Evolutionary conservation across 2,113 vertebrate species (phyloP), one percentile per base, ranked within the genome.

Genomic region (Ranitomeya variabilis): DNA sequence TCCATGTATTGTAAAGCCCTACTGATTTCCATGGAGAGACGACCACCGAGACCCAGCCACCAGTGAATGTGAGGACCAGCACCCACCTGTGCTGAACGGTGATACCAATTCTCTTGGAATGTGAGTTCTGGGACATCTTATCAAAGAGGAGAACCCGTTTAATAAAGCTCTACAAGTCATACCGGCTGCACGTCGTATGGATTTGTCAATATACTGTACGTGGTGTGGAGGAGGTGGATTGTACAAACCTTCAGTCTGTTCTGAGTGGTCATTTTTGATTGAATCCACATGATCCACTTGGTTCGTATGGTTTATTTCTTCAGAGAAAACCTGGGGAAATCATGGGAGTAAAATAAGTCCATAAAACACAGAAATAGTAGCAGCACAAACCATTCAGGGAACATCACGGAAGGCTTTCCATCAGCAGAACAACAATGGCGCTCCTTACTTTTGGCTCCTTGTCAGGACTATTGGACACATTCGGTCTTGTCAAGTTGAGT

Each of bases 361-460:
- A 79, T 19, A 31, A 12, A 26, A 14, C 4, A 21, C 21, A 18
- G 15, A 37, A 73, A 31, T 8, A 15, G 6, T 37, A 73, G 15
- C 18, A 37, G 26, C 23, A 26, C 31, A 37, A 15, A 12, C 19
- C 15, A 31, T 31, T 15, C 23, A 73, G 6, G 6, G 69, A 16
- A 73, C 19, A 51, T 73, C 69, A 73, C 15, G 31, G 71, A 45
- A 7, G 19, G 6, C 31, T 76, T 7, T 51, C 3, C 16, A 2
- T 76, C 45, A 76, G 18, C 16, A 51, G 31, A 74, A 37, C 7
- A 37, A 12, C 73, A 76, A 76, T 7, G 45, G 37, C n/a, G 26
- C 21, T 54, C 91, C 95, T 96, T 95, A 96, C 94, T 73, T 87
- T 91, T 88, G 89, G 90, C 83, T 94, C 93, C 91, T 91, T 93